Evolutionary conservation across 2,888 invertebrate species (phyloP), one percentile per base, ranked within the genome.

Genomic region (Ennomos fuscantarius): DNA sequence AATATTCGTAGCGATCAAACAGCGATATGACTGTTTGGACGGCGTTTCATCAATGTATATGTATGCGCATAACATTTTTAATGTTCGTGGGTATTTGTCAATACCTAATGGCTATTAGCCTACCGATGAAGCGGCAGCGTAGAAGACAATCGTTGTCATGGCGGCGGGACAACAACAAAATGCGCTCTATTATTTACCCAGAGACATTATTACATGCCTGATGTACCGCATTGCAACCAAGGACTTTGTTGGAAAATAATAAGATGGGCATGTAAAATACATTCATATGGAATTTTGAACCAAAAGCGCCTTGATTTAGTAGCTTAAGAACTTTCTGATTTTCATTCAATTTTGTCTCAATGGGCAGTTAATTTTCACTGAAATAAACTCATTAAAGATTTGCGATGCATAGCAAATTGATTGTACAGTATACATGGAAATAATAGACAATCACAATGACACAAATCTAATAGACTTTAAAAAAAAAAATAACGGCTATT

Each of bases 71-170:
- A 63, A 73, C 63, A 58, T 69, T 72, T 24, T 74, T 72, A 65
- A 72, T 73, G 72, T 74, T 72, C 73, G 73, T 79, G 70, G 76
- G 70, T 84, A 84, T 86, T 82, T 85, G 89, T 90, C 89, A 87
- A 88, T 86, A 85, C 79, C 84, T 88, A 85, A 86, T 84, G 82
- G 81, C 81, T 86, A 86, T 87, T 89, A 83, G 83, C 72, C 70
- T 61, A 72, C 70, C 83, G 82, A 82, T 82, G 84, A 84, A 71
- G 75, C 81, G 75, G 76, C 81, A 75, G 77, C 78, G 78, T 81
- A 76, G 78, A 89, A 90, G 89, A 90, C 88, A 86, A 84, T 79
- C 79, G 86, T 88, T 72, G 70, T 81, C 87, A 65, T 68, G 87
- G 79, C 71, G 69, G 90, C 90, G 62, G 62, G 71, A 69, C 73